phyloP scores from a whole-genome alignment of 2,888 invertebrate species.

The Hipparchia sbordonii region DNA sequence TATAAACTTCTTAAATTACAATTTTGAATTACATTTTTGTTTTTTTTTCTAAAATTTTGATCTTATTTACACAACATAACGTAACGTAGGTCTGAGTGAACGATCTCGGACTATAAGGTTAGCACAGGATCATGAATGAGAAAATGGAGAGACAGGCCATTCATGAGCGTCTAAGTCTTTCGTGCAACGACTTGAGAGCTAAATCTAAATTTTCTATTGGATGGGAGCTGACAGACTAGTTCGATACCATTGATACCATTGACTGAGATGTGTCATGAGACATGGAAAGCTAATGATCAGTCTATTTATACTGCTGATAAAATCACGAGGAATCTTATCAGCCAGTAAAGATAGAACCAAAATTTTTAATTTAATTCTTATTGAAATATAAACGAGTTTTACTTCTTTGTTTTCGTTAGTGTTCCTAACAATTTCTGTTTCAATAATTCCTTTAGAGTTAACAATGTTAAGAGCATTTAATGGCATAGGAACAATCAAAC shows the following conservation, averaged over 20 bases:
- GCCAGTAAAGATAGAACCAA: slow-evolving; percentile 28
- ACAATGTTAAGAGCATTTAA: not conserved
- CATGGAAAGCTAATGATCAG: slow-evolving; percentile 43
- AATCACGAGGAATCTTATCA: slow-evolving; percentile 19
- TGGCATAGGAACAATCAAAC: not conserved
- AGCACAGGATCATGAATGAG: slow-evolving; percentile 24
- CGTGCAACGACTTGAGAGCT: slow-evolving; percentile 34
- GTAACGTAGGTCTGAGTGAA: not conserved
- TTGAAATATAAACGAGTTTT: slow-evolving; percentile 29
- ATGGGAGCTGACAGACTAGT: slow-evolving; percentile 34
- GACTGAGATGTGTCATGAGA: slow-evolving; percentile 32
- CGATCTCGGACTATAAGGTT: not conserved
- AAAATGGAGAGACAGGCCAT: slow-evolving; percentile 26
- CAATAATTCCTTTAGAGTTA: not conserved
- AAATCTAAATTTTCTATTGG: slow-evolving; percentile 23
- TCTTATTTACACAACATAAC: not conserved
- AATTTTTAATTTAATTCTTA: slow-evolving; percentile 36
- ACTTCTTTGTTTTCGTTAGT: not conserved
- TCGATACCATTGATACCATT: slow-evolving; percentile 27
- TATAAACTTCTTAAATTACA: not conserved
- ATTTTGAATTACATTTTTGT: not conserved
- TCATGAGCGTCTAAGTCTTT: slow-evolving; percentile 25
- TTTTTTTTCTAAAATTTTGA: not conserved
- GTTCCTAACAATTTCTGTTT: not conserved
- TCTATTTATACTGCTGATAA: slow-evolving; percentile 37